These are phyloP conservation scores for Lepidochitona cinerea DNA, from an alignment of 2,888 invertebrate species.

Conservation along the genomic window DNA sequence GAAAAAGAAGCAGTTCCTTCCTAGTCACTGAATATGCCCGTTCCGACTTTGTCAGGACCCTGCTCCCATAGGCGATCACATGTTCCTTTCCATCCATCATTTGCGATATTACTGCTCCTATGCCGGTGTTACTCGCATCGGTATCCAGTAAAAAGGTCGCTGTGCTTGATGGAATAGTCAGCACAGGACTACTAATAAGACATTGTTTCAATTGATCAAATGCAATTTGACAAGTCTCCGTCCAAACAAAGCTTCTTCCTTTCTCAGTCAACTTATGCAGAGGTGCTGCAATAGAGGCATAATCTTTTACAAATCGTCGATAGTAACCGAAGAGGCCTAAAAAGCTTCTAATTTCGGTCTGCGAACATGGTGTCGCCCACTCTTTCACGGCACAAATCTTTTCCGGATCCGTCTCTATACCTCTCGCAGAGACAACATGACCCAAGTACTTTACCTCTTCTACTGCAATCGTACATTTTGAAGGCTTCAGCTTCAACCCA, in stretches of 20 bases:
- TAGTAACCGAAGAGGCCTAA: slow-evolving; percentile 36
- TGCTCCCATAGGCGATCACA: slow-evolving; percentile 29
- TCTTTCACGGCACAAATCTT: slow-evolving; percentile 29
- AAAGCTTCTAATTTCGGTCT: slow-evolving; percentile 30
- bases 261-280: slow-evolving; percentile 25
- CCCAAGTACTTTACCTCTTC: slow-evolving; percentile 35
- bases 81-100: slow-evolving; percentile 18
- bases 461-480: slow-evolving; percentile 35
- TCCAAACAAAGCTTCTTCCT: slow-evolving; percentile 20
- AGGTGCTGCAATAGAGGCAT: slow-evolving; percentile 32
- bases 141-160: slow-evolving; percentile 25
- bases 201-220: slow-evolving; percentile 13
- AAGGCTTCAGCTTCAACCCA: slow-evolving; percentile 33
- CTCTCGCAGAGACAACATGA: slow-evolving; percentile 26
- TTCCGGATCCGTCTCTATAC: slow-evolving; percentile 21
- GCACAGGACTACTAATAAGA: no score
- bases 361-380: slow-evolving; percentile 23
- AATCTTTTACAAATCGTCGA: slow-evolving; percentile 30
- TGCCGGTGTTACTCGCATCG: slow-evolving; percentile 21
- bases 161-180: no score
- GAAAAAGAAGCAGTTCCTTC: slow-evolving; percentile 20
- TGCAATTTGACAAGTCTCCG: not conserved
- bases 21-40: slow-evolving; percentile 23
- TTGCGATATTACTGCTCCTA: slow-evolving; percentile 29
- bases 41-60: slow-evolving; percentile 16